Evolutionary conservation across 1,140 invertebrate genomes (phyloP), one percentile per base, ranked within the genome.

Genomic region (Drosophila burlai): DNA sequence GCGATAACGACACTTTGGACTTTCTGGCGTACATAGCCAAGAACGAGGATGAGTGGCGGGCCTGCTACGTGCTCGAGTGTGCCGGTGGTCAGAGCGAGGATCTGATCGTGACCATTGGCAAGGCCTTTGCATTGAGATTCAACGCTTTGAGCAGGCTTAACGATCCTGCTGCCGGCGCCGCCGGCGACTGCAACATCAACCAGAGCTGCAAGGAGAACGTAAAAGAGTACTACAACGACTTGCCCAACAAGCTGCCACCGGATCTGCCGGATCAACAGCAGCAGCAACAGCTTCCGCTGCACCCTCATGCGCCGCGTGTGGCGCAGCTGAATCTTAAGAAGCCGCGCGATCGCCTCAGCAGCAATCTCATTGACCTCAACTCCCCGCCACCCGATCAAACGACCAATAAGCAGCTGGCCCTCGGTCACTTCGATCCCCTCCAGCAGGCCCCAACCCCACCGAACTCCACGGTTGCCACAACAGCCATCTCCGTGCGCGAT

Each of bases 1-100:
- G 98, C 50, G 98, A 99, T 94, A 95, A 98, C 96, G 98, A 99
- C 91, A 99, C 98, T 10, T 93, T 99, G 64, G 98, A 99, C 93
- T 99, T 99, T 94, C 97, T 99, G 61, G 98, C 98, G 2, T 99
- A 99, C 93, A 98, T 99, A 57, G 98, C 98, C 1, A 99, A 99
- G 94, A 97, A 99, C 92, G 94, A 96, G 52, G 94, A 96, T 54
- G 96, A 98, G 73, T 97, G 97, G 94, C 94, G 99, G 80, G 98
- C 98, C 7, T 99, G 99, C 94, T 99, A 99, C 93, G 98, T 99
- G 7, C 93, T 99, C 43, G 98, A 99, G 94, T 99, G 98, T 94
- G 97, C 97, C 2, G 97, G 97, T 46, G 97, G 97, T 18, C 94
- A 98, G 79, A 97, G 98, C 4, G 98, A 99, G 94, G 98, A 99